Base-by-base conservation (phyloP, 2,888 invertebrate species). In the Himalopsyche japonica region DNA sequence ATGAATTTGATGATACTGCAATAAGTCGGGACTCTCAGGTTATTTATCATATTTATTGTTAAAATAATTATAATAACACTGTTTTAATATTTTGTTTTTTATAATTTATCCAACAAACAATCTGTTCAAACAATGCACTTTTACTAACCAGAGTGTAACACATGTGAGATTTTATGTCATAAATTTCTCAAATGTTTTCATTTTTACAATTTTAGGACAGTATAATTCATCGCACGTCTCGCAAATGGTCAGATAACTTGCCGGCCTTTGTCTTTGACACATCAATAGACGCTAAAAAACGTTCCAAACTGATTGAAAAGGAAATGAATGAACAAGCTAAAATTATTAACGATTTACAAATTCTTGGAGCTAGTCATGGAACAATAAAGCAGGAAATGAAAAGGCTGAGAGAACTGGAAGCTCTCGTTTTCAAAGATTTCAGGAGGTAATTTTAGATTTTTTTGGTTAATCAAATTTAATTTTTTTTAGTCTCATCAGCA, bases 261-360 rank as follows among this genome's bases (percentile, higher is more conserved):
- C 97, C 98, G 0, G 94, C 96, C 8, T 97, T 97, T 90, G 94
- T 97, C 81, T 95, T 96, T 88, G 97, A 97, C 91, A 94, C 95
- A 18, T 94, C 94, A 8, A 92, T 96, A 76, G 97, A 96, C 89
- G 95, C 97, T 18, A 95, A 95, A 89, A 95, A 96, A 89, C 94
- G 98, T 20, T 97, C 98, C n/a, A 96, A 97, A 89, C 93, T 98
- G 86, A 97, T 98, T 88, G 98, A 99, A 91, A 96, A 97, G 89
- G 98, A 98, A 91, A 98, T 99, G 98, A 98, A 97, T 89, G 98
- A 99, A 90, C 98, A 99, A 90, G 96, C 98, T 15, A 97, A 97
- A 92, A 96, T 98, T 82, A 98, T 99, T 86, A 98, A 97, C 89
- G 98, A 98, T 90, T 92, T 99, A 87, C 94, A 96, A 88, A 95